These are phyloP conservation scores for Dasypolia templi DNA, from an alignment of 2,888 invertebrate genomes.

Conservation along the genomic window DNA sequence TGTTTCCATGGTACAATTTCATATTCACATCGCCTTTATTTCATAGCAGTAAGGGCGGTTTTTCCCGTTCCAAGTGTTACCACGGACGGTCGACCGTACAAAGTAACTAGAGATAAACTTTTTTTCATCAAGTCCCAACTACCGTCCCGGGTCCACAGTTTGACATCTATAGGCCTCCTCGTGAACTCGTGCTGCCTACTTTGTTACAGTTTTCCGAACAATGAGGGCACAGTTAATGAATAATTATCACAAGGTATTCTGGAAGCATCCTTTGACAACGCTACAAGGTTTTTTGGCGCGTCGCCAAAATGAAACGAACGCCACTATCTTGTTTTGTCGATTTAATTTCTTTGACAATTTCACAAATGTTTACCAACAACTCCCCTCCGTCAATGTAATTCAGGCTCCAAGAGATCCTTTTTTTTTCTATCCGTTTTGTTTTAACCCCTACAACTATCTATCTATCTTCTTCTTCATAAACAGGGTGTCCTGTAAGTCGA, in stretches of 20 bases:
- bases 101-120: constrained; percentile 7
- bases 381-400: neutral
- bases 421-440: too few species aligned
- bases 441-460: too few species aligned
- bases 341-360: neutral
- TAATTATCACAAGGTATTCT: neutral
- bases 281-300: neutral
- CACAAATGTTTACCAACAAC: neutral
- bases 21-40: neutral
- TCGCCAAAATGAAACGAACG: neutral
- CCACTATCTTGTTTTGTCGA: neutral
- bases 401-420: neutral
- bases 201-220: constrained; percentile 15
- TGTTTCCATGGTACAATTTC: neutral
- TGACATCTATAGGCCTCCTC: constrained; percentile 22
- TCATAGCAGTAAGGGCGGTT: neutral
- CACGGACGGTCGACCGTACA: neutral
- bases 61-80: neutral
- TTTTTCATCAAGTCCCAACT: constrained; percentile 20
- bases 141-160: neutral
- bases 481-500: too few species aligned
- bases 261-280: neutral
- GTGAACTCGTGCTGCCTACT: constrained; percentile 8
- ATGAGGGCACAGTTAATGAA: constrained; percentile 16
- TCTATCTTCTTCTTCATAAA: too few species aligned